These are phyloP conservation scores for Zhengitettix transpicula DNA, from an alignment of 2,888 invertebrate genomes.

Conservation along the genomic window DNA sequence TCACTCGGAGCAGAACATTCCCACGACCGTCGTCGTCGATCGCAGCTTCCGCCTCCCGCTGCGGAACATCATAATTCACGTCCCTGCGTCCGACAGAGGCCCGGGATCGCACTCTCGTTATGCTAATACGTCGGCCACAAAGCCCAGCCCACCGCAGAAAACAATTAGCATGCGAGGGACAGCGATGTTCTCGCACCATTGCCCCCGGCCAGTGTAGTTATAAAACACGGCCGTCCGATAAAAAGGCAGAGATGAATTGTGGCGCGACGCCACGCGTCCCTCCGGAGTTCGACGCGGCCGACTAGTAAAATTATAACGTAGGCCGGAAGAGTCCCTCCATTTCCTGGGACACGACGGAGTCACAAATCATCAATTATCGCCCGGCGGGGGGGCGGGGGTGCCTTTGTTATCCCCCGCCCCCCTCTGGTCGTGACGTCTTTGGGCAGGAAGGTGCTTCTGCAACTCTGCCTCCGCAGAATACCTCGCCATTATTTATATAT, in stretches of 20 bases:
- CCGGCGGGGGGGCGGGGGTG: background rate
- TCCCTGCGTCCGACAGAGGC: too few relatives aligned
- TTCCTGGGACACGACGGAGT: constrained; percentile 1
- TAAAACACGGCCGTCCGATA: too few relatives aligned
- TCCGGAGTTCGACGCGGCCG: too few relatives aligned
- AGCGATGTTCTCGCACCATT: background rate
- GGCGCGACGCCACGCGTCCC: too few relatives aligned
- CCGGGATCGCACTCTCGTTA: too few relatives aligned
- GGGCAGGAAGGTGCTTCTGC: background rate
- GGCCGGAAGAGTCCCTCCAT: background rate
- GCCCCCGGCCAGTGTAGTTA: background rate
- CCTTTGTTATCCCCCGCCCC: background rate
- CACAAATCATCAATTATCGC: constrained; percentile 7
- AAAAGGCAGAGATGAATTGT: too few relatives aligned
- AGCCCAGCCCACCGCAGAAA: background rate
- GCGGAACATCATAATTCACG: too few relatives aligned
- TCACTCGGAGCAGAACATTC: too few relatives aligned
- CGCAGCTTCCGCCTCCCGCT: too few relatives aligned
- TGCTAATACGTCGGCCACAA: background rate
- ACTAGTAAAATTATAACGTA: background rate
- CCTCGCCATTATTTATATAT: too few relatives aligned
- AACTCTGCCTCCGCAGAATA: too few relatives aligned
- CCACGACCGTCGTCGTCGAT: too few relatives aligned
- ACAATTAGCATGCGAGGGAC: background rate
- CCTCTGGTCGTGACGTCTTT: background rate